Evolutionary conservation across 2,113 vertebrate genomes (phyloP).

Genomic region (Strix aluco): DNA sequence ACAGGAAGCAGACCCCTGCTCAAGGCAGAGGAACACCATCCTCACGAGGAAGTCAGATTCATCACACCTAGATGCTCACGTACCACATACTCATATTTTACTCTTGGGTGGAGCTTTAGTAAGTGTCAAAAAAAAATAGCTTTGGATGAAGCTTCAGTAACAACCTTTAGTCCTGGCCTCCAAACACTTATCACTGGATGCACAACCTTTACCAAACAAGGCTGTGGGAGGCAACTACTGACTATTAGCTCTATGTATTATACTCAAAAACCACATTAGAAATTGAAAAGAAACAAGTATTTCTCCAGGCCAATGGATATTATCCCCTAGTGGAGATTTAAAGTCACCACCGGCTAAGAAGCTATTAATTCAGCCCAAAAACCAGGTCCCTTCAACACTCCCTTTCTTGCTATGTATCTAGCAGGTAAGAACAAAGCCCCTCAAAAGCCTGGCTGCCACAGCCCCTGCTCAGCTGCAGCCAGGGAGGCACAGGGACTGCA

Average conservation of each 20-base stretch:
- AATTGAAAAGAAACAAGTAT: not conserved
- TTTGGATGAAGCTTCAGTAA: not conserved
- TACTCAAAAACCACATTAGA: rapidly evolving
- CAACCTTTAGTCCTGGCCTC: not conserved
- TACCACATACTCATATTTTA: not conserved
- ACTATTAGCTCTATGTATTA: not conserved
- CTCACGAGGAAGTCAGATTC: not conserved
- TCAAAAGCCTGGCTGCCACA: not conserved
- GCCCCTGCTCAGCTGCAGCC: not conserved
- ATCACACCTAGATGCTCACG: not conserved
- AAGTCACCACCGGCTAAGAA: not conserved
- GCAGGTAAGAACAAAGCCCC: not conserved
- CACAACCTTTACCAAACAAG: rapidly evolving
- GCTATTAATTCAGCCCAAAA: not conserved
- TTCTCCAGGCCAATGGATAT: not conserved
- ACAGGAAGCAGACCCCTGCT: not conserved
- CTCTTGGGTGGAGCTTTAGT: not conserved
- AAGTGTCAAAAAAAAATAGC: not conserved
- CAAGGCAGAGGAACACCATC: not conserved
- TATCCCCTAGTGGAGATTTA: not conserved
- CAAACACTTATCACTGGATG: not conserved
- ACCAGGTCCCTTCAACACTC: not conserved
- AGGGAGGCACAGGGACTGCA: not conserved
- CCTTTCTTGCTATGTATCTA: not conserved
- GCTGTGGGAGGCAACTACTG: not conserved